Base-by-base conservation (phyloP, 2,888 invertebrate genomes). In the Drosophila tanythrix region DNA sequence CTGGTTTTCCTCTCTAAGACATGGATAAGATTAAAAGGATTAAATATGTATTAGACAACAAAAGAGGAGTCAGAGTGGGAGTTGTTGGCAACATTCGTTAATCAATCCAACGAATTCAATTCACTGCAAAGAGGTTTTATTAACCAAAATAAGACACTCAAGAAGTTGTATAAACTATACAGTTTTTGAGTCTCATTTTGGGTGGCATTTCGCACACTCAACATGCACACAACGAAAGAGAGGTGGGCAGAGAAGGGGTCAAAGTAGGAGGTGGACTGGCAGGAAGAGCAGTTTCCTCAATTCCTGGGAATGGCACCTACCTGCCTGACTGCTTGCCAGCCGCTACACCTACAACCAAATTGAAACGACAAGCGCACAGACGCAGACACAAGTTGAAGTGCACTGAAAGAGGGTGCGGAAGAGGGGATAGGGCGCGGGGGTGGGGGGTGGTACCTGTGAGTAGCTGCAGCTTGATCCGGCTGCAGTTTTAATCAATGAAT, bases 401-500 rank as follows among this genome's bases (percentile, higher is more conserved):
- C 21, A 53, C 10, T 38, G 63, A 29, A 46, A 36, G 10, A 33
- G 27, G 3, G 29, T 15, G 29, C 18, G 25, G 15, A 15, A 21
- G 13, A 27, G 7, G 8, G n/a, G n/a, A 4, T 36, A 3, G 11
- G 31, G 50, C 46, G 0, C 2, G 35, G 4, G 50, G 25, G 21
- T 0, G 40, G 35, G 4, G 50, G 25, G 29, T 18, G 35, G 43
- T 40, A 35, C 11, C 36, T 66, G 68, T 29, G 63, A 52, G 61
- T 62, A 58, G 62, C 55, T 48, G 46, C 60, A 52, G 66, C 48
- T 50, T 63, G 70, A 86, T 87, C 84, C 59, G 60, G 61, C 74
- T 72, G 33, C 84, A 82, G 86, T 89, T 91, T 92, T 92, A 92
- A 92, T 91, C 91, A 91, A 90, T 74, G 81, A 84, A 91, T 91